Evolutionary conservation across 64 coral and sea anemone species (phyloP).

Genomic region (Cladopsammia gracilis): DNA sequence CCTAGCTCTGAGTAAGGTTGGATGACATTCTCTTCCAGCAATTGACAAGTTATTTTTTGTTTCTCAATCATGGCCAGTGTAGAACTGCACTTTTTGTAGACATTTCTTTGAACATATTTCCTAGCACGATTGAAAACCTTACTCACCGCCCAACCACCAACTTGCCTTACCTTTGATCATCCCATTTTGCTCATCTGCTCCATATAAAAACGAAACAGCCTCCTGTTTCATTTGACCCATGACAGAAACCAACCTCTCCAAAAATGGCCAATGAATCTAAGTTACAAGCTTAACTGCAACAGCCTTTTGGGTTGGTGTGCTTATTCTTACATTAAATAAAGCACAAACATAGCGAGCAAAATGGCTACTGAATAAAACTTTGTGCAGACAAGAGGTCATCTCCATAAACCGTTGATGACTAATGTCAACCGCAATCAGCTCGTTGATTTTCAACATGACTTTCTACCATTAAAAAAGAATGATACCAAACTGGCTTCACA

Average conservation of each 20-base stretch:
- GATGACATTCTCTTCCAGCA: neutral
- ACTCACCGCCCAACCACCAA: constrained; percentile 31
- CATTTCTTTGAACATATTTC: neutral
- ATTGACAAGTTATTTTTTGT: neutral
- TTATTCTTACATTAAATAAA: too few species aligned
- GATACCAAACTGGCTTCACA: constrained; percentile 42
- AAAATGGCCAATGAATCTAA: too few species aligned
- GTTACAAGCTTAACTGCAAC: too few species aligned
- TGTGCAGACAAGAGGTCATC: constrained; percentile 13
- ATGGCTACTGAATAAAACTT: constrained; percentile 9
- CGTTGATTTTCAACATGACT: constrained; percentile 4
- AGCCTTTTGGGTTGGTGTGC: too few species aligned
- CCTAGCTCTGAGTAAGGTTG: neutral
- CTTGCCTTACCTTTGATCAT: constrained; percentile 6
- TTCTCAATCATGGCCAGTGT: neutral
- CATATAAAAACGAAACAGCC: neutral
- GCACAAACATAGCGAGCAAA: neutral
- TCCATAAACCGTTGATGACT: constrained; percentile 27
- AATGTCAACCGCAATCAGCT: constrained; percentile 28
- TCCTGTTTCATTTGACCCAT: too few species aligned
- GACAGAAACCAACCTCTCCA: constrained; percentile 3
- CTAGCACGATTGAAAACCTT: neutral
- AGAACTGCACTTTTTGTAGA: neutral
- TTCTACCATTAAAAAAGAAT: constrained; percentile 43
- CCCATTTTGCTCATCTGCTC: constrained; percentile 14